These are phyloP conservation scores for Oostethus manadensis DNA, from an alignment of 2,113 vertebrate species.

Conservation along the genomic window DNA sequence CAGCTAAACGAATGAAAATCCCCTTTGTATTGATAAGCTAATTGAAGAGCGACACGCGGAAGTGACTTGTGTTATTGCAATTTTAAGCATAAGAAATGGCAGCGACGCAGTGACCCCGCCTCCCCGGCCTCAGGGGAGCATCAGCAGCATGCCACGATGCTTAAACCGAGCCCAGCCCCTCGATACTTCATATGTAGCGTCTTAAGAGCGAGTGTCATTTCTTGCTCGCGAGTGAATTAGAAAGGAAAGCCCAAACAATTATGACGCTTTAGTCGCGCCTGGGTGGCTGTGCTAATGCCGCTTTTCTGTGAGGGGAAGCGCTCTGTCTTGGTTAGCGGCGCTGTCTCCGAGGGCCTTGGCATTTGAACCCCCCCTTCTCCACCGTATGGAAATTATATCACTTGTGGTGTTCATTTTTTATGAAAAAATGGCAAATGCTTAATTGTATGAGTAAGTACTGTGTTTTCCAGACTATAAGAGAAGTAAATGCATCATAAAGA, in stretches of 20 bases:
- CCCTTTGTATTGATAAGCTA: constrained; percentile 48
- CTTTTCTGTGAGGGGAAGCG: constrained; percentile 44
- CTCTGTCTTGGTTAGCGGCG: constrained; percentile 60
- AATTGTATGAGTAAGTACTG: no score
- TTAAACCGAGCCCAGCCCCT: constrained; percentile 41
- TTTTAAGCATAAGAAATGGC: constrained; percentile 65
- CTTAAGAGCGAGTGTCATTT: constrained; percentile 33
- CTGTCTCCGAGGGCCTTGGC: constrained; percentile 28
- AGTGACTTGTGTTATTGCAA: constrained; percentile 47
- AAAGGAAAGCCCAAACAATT: constrained; percentile 63
- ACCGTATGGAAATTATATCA: constrained; percentile 7
- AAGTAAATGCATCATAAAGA: no score
- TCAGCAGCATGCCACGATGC: constrained; percentile 35
- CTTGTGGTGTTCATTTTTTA: constrained; percentile 9
- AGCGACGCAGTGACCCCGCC: constrained; percentile 28
- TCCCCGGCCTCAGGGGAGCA: constrained; percentile 14
- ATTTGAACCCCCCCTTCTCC: no score
- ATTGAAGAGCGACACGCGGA: constrained; percentile 42
- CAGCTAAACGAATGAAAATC: constrained; percentile 34
- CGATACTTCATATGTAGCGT: constrained; percentile 49
- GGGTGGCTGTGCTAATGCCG: constrained; percentile 45
- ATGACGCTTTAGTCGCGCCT: constrained; percentile 53
- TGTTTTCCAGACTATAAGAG: no score
- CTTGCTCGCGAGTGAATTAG: constrained; percentile 47
- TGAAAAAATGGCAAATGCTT: background rate